Evolutionary conservation across 1,140 invertebrate genomes (phyloP), one percentile per base, ranked within the genome.

Genomic region (Mercenaria mercenaria): DNA sequence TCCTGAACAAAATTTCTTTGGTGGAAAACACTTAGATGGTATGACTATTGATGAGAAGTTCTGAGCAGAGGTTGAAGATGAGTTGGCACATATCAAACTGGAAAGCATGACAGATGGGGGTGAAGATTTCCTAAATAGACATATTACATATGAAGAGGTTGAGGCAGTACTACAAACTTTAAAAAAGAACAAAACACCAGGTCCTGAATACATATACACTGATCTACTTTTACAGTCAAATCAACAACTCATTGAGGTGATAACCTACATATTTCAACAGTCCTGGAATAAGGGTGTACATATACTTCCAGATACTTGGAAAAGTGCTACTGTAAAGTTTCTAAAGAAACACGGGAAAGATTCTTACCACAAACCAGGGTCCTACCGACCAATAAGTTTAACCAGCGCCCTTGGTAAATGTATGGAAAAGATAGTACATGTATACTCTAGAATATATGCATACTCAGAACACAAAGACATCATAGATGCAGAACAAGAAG

Each of bases 401-500:
- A 50, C 43, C 41, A 79, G 76, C n/a, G 43, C 43, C 37, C 23
- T 79, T 15, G 76, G 76, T 4, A 79, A 43, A 50, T 79, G 76
- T 50, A 23, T 79, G 43, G 76, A 79, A 29, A 79, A 29, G 26
- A 79, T 79, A 41, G 29, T 79, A 43, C 10, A 47, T 50, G 26
- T n/a, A n/a, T n/a, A n/a, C n/a, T n/a, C 18, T 11, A 37, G 39
- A 50, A 10, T 79, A 29, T 79, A 47, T 50, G 26, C 37, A 29
- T 79, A 23, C 43, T 23, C 29, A 10, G 76, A 79, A 50, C 41
- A 79, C 43, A 20, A 47, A 4, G 13, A 26, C 11, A 41, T 79
- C 37, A 37, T 79, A 29, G 76, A 79, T 47, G 43, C 41, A 23
- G 76, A 79, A 79, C 76, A 79, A 50, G 76, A 79, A 47, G 76